phyloP scores from a whole-genome alignment of 1,140 invertebrate species.

The Thereuonema tuberculata region DNA sequence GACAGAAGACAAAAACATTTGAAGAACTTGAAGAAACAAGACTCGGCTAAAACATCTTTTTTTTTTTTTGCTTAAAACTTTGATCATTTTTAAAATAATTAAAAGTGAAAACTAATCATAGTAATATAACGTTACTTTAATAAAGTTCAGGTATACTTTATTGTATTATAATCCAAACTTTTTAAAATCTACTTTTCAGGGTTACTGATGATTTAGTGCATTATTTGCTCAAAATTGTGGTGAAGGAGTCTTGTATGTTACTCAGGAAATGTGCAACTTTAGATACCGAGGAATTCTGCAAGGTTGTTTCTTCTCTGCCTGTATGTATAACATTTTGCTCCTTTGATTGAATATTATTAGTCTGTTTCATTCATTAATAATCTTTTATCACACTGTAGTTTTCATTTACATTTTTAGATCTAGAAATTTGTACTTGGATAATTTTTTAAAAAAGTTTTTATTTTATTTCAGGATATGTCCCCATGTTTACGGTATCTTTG shows the following conservation, averaged over 20 bases:
- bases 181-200: too few species aligned
- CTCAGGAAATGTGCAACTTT: conserved; percentile 20
- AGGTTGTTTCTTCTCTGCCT: conserved; percentile 24
- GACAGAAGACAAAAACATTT: too few species aligned
- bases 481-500: conserved; percentile 28
- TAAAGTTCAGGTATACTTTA: too few species aligned
- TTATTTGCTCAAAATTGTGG: conserved; percentile 27
- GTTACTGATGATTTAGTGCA: conserved; percentile 26
- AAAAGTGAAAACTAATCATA: too few species aligned
- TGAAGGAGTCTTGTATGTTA: conserved; percentile 27
- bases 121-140: too few species aligned
- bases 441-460: not conserved
- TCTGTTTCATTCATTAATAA: not conserved
- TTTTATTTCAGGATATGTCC: conserved; percentile 22
- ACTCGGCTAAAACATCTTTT: too few species aligned
- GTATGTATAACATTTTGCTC: conserved; percentile 19
- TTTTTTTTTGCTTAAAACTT: too few species aligned
- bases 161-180: too few species aligned
- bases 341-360: not conserved
- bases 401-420: not conserved
- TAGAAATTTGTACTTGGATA: not conserved
- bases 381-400: not conserved
- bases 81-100: too few species aligned
- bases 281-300: conserved; percentile 23
- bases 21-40: too few species aligned